Evolutionary conservation across 2,113 vertebrate genomes (phyloP), one percentile per base, ranked within the genome.

Genomic region (Sigmodon hispidus): DNA sequence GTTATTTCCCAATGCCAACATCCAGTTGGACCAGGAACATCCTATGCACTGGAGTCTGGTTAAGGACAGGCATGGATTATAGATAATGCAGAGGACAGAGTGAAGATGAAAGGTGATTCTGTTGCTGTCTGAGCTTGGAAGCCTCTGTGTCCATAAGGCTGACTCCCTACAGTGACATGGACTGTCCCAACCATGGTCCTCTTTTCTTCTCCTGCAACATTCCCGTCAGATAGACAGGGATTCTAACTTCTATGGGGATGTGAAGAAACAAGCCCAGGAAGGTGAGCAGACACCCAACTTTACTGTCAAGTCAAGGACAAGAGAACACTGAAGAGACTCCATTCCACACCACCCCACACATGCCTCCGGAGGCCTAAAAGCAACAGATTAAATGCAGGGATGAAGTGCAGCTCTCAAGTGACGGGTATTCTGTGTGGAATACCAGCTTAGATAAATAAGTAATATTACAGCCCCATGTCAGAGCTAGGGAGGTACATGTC

Each of bases 131-230:
- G 31, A 59, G 12, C 43, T 1, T 69, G 8, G 21, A 65, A 67
- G 43, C 31, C 3, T n/a, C n/a, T n/a, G 29, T 69, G 59, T 34
- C 57, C 16, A 0, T 3, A 59, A 29, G n/a, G 36, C 76, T 57
- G 59, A 3, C 16, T 8, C 45, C 65, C 29, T 45, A 40, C 22
- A 9, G 55, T 31, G 29, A 19, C 2, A 0, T 2, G 59, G 92
- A 21, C 57, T 72, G 48, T 36, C n/a, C 61, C 50, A n/a, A 24
- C 1, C 12, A 5, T 1, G 7, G 11, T 22, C 48, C 61, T 76
- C 34, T 69, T 31, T 88, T 50, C 73, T 36, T 22, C 5, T 6
- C 79, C 31, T 5, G 21, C 50, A 50, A 45, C 36, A 16, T 4
- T 43, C 40, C 12, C 40, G n/a, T n/a, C n/a, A 43, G 43, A 70